Percentiles rank a stretch among this genome's conserved stretches.
phyloP scores from a whole-genome alignment of 2,888 invertebrate species.

The Sialis fuliginosa region DNA sequence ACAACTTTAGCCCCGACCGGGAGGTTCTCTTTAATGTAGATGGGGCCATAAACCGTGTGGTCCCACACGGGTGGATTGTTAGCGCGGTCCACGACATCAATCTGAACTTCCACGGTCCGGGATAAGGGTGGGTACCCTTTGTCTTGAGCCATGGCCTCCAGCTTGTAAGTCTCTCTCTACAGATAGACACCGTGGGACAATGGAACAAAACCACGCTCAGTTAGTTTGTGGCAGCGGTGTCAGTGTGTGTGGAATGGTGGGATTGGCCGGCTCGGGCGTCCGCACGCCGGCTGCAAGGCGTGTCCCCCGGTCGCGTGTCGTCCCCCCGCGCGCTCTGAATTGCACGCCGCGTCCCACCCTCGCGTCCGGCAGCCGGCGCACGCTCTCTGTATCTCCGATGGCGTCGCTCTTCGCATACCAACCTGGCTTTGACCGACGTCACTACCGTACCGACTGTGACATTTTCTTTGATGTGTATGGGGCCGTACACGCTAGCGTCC shows the following conservation, averaged over 20 bases:
- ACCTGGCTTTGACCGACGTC: slow-evolving; percentile 96
- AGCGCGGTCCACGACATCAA: slow-evolving; percentile 95
- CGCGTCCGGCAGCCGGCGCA: slow-evolving; percentile 10
- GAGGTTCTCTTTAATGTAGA: slow-evolving; percentile 95
- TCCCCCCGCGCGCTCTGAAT: slow-evolving; percentile 15
- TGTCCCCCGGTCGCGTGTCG: slow-evolving; percentile 12
- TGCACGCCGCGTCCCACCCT: slow-evolving; percentile 30
- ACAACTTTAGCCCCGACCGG: slow-evolving; percentile 95
- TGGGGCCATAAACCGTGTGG: slow-evolving; percentile 89
- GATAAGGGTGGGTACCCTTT: slow-evolving; percentile 90
- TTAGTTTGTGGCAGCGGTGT: slow-evolving; percentile 28
- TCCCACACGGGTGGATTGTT: slow-evolving; percentile 97
- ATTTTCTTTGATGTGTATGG: slow-evolving; percentile 96
- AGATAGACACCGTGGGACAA: slow-evolving; percentile 34
- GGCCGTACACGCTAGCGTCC: slow-evolving; percentile 90
- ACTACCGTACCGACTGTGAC: slow-evolving; percentile 97
- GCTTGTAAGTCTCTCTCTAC: slow-evolving; percentile 94
- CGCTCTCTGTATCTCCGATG: slow-evolving; percentile 5
- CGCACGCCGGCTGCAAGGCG: slow-evolving; percentile 17
- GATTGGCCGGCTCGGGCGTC: not conserved
- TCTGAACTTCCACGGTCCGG: slow-evolving; percentile 93
- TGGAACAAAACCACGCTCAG: slow-evolving; percentile 48
- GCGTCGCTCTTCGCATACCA: slow-evolving; percentile 40
- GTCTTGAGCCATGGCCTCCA: slow-evolving; percentile 97
- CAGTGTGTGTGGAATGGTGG: not conserved